Evolutionary conservation across 1,140 invertebrate species (phyloP).

Genomic region (Sweltsa coloradensis): DNA sequence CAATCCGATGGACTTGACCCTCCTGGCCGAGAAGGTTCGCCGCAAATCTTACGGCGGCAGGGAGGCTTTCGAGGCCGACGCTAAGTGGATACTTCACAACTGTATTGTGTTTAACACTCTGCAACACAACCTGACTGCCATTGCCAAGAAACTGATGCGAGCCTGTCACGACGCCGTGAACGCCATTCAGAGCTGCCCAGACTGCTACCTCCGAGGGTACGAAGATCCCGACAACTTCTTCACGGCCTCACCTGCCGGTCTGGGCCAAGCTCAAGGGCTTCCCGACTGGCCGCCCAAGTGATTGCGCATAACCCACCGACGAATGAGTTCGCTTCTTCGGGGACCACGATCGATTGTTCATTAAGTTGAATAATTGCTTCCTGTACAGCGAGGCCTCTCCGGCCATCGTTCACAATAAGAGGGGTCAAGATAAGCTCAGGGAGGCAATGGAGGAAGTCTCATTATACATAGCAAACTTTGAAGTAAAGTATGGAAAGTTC

Average conservation of each 20-base stretch:
- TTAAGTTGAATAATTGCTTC: neutral
- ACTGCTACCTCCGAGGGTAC: too few relatives aligned
- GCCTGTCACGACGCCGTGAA: slow-evolving; percentile 73
- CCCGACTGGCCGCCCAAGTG: neutral
- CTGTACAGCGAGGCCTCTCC: slow-evolving; percentile 1
- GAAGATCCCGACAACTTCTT: too few relatives aligned
- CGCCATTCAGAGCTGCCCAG: slow-evolving; percentile 88
- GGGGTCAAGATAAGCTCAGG: too few relatives aligned
- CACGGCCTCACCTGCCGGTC: neutral
- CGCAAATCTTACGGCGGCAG: slow-evolving; percentile 75
- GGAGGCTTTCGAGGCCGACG: slow-evolving; percentile 77
- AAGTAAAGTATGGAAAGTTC: too few relatives aligned
- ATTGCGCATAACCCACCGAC: neutral
- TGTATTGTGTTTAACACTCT: slow-evolving; percentile 79
- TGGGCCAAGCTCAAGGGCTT: neutral
- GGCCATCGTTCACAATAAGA: too few relatives aligned
- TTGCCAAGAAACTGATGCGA: slow-evolving; percentile 67
- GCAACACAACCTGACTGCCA: slow-evolving; percentile 66
- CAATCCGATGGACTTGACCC: slow-evolving; percentile 70
- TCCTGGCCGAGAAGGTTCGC: slow-evolving; percentile 64
- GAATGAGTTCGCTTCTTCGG: slow-evolving; percentile 1
- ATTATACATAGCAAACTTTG: too few relatives aligned
- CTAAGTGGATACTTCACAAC: slow-evolving; percentile 88
- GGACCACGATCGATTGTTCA: neutral
- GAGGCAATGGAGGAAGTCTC: too few relatives aligned